Evolutionary conservation across 2,113 vertebrate species (phyloP).

Genomic region (Gadus macrocephalus): DNA sequence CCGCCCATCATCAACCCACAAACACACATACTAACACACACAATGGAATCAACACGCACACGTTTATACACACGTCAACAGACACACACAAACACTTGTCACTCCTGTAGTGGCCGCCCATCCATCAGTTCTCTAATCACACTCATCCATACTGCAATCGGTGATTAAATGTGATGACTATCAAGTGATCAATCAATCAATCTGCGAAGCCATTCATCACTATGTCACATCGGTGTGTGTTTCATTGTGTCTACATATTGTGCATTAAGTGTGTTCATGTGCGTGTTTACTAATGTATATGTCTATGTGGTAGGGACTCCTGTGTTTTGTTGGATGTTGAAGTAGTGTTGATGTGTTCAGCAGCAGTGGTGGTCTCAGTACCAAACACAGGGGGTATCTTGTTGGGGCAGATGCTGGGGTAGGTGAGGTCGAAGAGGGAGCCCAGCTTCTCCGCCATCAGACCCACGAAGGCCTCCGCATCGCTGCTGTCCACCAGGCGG

Average conservation of each 20-base stretch:
- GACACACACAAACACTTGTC: constrained; percentile 4
- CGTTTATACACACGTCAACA: background rate
- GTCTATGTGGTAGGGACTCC: background rate
- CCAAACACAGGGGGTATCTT: constrained; percentile 81
- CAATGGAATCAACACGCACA: background rate
- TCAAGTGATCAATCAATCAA: constrained; percentile 31
- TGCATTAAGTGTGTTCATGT: background rate
- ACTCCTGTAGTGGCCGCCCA: constrained; percentile 1
- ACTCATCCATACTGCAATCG: constrained; percentile 5
- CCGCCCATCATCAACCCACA: background rate
- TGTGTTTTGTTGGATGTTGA: background rate
- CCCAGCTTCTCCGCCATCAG: constrained; percentile 79
- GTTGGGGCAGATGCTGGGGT: constrained; percentile 81
- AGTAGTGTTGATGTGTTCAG: background rate
- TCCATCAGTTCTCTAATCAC: constrained; percentile 20
- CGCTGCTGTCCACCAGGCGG: constrained; percentile 75
- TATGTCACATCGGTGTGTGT: too few species aligned
- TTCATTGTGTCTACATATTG: background rate
- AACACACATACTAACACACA: background rate
- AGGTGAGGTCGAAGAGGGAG: constrained; percentile 77
- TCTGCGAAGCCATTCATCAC: constrained; percentile 10
- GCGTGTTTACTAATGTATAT: background rate
- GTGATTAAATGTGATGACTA: constrained; percentile 13
- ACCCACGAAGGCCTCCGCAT: constrained; percentile 75
- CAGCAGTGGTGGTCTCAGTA: constrained; percentile 26